phyloP scores from a whole-genome alignment of 2,888 invertebrate genomes.

The Allolobophora icterica region DNA sequence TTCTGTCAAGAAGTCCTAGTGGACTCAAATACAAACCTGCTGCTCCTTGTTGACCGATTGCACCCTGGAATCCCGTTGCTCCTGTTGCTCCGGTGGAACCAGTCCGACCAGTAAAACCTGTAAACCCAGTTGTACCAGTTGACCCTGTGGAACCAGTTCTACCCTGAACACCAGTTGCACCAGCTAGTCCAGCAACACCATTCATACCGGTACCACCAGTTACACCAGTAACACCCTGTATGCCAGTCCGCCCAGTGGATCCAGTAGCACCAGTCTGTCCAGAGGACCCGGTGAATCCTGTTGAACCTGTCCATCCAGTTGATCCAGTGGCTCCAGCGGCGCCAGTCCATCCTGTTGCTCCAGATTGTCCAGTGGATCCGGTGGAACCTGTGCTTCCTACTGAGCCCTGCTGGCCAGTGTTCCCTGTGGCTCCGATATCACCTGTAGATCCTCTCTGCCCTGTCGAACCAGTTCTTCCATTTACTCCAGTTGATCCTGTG shows the following conservation, averaged over 20 bases:
- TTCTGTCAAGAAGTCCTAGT: not conserved
- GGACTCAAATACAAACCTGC: not conserved
- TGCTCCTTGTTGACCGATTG: conserved; percentile 27
- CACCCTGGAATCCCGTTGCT: not conserved
- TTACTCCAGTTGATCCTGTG: conserved; percentile 32
- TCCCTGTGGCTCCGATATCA: conserved; percentile 21
- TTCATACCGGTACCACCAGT: conserved; percentile 37
- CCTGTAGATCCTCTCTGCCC: conserved; percentile 32
- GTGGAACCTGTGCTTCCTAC: conserved; percentile 30
- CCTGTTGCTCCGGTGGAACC: conserved; percentile 25
- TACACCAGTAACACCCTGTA: conserved; percentile 29
- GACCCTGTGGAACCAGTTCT: conserved; percentile 39
- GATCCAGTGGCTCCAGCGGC: conserved; percentile 18
- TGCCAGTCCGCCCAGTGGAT: conserved; percentile 27
- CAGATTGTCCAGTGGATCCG: conserved; percentile 29
- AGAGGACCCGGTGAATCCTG: conserved; percentile 34
- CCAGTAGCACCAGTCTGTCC: conserved; percentile 35
- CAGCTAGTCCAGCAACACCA: conserved; percentile 40
- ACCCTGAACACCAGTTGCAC: conserved; percentile 40
- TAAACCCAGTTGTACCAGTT: conserved; percentile 37
- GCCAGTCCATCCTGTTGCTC: conserved; percentile 28
- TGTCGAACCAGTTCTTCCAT: conserved; percentile 29
- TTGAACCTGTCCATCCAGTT: conserved; percentile 33
- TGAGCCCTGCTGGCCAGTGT: conserved; percentile 30
- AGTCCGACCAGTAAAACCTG: conserved; percentile 24